phyloP scores from a whole-genome alignment of 2,797 vertebrate species.

The Poecile montanus region DNA sequence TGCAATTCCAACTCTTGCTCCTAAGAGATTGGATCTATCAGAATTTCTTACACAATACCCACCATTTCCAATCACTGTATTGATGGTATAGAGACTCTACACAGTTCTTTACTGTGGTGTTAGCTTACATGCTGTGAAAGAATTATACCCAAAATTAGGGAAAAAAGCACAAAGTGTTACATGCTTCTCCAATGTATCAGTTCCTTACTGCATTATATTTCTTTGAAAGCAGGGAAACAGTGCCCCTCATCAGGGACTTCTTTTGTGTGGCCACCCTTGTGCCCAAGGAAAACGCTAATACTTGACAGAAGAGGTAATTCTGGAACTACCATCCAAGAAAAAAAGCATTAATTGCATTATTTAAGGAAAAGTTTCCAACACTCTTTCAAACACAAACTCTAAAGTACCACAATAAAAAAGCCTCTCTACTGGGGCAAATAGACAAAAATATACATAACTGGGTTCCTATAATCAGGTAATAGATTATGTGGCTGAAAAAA shows the following conservation, averaged over 20 bases:
- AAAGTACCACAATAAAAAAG: not conserved
- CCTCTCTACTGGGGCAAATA: not conserved
- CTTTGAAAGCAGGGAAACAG: not conserved
- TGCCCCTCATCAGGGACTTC: not conserved
- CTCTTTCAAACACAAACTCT: not conserved
- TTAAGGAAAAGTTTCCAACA: not conserved
- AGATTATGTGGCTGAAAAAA: not conserved
- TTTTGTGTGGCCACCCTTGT: not conserved
- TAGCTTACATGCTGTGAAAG: not conserved
- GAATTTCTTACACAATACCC: not conserved
- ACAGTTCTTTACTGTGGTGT: not conserved
- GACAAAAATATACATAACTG: not conserved
- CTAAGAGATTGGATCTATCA: not conserved
- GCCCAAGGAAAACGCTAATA: not conserved
- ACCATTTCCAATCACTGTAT: not conserved
- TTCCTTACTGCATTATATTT: not conserved
- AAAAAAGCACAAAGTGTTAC: not conserved
- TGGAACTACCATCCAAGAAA: not conserved
- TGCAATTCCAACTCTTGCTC: not conserved
- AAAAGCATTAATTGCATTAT: not conserved
- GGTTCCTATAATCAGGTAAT: not conserved
- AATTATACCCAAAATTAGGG: not conserved
- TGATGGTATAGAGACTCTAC: not conserved
- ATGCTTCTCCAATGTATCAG: rapidly evolving
- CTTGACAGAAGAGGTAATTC: not conserved